These are phyloP conservation scores for Muscicapa striata DNA, from an alignment of 2,797 vertebrate genomes.

Conservation along the genomic window DNA sequence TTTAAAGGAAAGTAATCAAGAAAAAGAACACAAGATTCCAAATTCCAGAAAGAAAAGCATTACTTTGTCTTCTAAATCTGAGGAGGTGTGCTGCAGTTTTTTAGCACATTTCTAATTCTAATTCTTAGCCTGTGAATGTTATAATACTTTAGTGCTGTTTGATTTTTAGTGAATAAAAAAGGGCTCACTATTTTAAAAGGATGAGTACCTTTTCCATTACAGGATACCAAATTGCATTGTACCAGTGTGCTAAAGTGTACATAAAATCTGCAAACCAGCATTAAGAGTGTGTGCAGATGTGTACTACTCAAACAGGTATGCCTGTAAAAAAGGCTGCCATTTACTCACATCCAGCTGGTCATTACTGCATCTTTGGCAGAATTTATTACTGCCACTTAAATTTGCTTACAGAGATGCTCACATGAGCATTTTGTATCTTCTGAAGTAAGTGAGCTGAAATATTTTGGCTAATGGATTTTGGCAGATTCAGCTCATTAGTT, in stretches of 20 bases:
- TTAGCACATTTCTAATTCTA: not conserved
- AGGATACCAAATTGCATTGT: not conserved
- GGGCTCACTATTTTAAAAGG: not conserved
- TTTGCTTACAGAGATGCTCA: not conserved
- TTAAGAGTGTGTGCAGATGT: not conserved
- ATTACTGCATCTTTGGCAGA: not conserved
- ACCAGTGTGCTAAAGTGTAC: not conserved
- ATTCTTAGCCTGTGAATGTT: not conserved
- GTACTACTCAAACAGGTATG: not conserved
- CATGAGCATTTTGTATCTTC: not conserved
- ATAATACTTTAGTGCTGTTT: not conserved
- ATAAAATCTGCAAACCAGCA: not conserved
- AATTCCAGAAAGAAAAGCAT: not conserved
- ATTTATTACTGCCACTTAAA: not conserved
- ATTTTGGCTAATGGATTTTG: not conserved
- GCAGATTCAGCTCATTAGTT: not conserved
- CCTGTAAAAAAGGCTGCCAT: not conserved
- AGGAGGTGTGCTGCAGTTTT: not conserved
- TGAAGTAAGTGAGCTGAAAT: not conserved
- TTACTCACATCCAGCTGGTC: not conserved
- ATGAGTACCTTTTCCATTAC: not conserved
- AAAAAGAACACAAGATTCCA: not conserved
- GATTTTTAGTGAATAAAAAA: not conserved
- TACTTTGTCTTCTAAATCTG: not conserved
- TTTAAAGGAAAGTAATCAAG: not conserved